Percentiles rank a stretch among this genome's conserved stretches.
Evolutionary conservation across 2,888 invertebrate genomes (phyloP).

Genomic region (Phortica magna): DNA sequence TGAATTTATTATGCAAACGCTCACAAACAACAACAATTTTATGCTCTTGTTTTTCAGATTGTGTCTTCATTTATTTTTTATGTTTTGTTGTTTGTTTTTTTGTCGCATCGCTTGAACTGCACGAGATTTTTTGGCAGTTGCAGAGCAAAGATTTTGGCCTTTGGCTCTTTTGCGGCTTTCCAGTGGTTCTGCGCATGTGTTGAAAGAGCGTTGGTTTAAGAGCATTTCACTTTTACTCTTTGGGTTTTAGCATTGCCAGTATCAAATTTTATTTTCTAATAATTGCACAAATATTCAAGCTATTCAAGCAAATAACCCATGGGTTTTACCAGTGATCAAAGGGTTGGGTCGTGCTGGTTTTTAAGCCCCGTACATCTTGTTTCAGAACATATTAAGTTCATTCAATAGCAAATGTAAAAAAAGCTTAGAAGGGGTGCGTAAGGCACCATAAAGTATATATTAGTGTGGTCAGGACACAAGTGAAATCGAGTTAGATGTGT

Average conservation of each 20-base stretch:
- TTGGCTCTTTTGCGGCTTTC: background rate
- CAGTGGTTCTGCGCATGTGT: slow-evolving; percentile 11
- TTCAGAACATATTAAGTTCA: no score
- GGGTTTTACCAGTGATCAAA: no score
- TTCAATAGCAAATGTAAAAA: no score
- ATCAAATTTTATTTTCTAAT: background rate
- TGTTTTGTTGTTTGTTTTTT: background rate
- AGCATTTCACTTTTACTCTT: slow-evolving; percentile 3
- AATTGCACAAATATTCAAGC: no score
- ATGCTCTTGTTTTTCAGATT: background rate
- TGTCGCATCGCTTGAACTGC: background rate
- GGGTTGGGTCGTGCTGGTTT: no score
- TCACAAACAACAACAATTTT: slow-evolving; percentile 4
- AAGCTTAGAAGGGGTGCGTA: no score
- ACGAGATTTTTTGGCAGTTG: background rate
- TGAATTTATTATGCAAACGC: slow-evolving; percentile 33
- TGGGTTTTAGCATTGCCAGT: background rate
- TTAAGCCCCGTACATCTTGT: no score
- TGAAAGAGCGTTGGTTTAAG: background rate
- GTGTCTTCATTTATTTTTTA: background rate
- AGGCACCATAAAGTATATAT: no score
- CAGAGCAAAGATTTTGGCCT: background rate
- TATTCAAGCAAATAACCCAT: no score
- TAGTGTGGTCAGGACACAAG: no score
- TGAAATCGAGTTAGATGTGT: no score